Evolutionary conservation across 2,888 invertebrate species (phyloP), one percentile per base, ranked within the genome.

Genomic region (Eretmocerus hayati): DNA sequence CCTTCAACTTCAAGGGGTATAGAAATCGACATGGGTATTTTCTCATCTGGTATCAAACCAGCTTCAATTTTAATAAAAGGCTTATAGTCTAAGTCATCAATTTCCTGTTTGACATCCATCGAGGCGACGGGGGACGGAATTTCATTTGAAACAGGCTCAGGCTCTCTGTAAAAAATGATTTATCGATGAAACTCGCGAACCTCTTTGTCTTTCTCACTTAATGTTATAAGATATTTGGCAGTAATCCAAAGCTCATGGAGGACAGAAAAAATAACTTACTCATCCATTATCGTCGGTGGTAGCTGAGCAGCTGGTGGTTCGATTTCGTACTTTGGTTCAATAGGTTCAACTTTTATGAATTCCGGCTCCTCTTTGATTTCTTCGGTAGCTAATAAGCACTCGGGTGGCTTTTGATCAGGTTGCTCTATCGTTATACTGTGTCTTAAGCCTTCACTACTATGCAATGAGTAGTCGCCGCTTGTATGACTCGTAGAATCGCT

Each of bases 21-120:
- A 2, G 50, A 42, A 1, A 53, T 41, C 1, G 50, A 1, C 13
- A 51, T 23, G 2, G 51, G 33, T 22, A 49, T 41, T 21, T 50
- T 46, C 2, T 48, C 48, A 23, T 32, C 30, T 1, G 26, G 18
- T 1, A 50, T 33, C 4, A 46, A 37, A 11, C 37, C 43, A 15
- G 39, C 42, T 15, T 56, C 56, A 1, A 58, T 54, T 32, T 69
- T 69, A 3, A 67, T 59, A 4, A 66, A 64, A 2, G 50, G 2
- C 5, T 22, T 44, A 15, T 65, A 69, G 20, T 69, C 69, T 26
- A 67, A 58, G 9, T 69, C 69, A 21, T 70, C 69, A 2, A 65
- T 56, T 56, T 71, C 71, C 39, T 67, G 63, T 43, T 71, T 71
- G 11, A 71, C 64, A 21, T 68, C 67, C 13, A 61, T 56, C 6